phyloP scores from a whole-genome alignment of 2,113 vertebrate genomes.

The Suricata suricatta region DNA sequence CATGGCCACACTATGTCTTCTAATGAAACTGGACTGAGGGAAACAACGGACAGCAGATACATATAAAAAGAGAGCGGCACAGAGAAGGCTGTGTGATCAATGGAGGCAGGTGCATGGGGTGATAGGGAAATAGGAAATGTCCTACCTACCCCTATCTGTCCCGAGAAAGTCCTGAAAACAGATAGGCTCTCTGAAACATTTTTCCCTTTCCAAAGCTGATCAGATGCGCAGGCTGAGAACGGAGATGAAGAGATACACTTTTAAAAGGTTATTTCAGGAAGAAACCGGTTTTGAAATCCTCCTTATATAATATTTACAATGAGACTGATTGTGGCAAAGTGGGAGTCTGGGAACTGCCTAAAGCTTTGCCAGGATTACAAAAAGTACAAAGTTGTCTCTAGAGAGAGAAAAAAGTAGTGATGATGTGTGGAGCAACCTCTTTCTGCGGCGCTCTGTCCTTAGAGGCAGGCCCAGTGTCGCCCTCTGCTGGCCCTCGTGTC shows the following conservation, averaged over 20 bases:
- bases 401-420: conserved; percentile 3
- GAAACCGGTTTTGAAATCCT: not conserved
- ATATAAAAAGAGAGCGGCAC: not conserved
- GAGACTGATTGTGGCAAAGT: not conserved
- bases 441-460: not conserved
- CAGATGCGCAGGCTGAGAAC: not conserved
- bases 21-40: not conserved
- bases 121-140: not conserved
- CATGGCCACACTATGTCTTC: not conserved
- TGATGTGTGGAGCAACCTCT: not conserved
- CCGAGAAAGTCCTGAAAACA: not conserved
- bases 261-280: conserved; percentile 24
- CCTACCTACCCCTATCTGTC: not conserved
- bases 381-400: not conserved
- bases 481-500: not conserved
- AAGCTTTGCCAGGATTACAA: not conserved
- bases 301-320: not conserved
- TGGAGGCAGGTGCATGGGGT: not conserved
- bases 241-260: not conserved
- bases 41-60: not conserved
- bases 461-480: not conserved
- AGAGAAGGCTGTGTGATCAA: not conserved
- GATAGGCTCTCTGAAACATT: not conserved
- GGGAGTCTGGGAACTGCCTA: not conserved
- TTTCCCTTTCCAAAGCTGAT: not conserved